Evolutionary conservation across 2,888 invertebrate species (phyloP), one percentile per base, ranked within the genome.

Genomic region (Pseudococcus jackbeardsleyi): DNA sequence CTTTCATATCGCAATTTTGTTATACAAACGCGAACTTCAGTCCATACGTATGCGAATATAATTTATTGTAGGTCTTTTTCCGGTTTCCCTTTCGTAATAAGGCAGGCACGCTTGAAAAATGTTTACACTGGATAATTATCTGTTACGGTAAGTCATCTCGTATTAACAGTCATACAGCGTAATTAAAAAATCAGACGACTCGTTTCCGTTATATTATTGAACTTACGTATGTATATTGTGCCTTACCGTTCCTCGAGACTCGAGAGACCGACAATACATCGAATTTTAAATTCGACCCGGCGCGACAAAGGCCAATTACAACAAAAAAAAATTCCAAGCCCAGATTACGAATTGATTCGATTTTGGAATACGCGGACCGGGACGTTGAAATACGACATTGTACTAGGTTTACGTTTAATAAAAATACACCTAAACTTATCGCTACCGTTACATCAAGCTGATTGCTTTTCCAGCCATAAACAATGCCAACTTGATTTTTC

Each of bases 71-170:
- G 17, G 42, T 46, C 46, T 46, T 42, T 82, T 72, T 72, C 72
- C 79, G 79, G 79, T 46, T 82, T 82, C 79, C 79, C 79, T 82
- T 82, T 82, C 79, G 79, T 82, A 82, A 82, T 82, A 46, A 82
- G 17, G 22, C 11, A 82, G 17, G 46, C 79, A 46, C 72, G 72
- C 72, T 72, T 33, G 72, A 72, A 72, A 72, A 72, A 72, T 72
- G 72, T 72, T 72, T 72, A 17, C 72, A 72, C 33, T 26, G 33
- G 33, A 15, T 72, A 72, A 72, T 72, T 72, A 72, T 72, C 17
- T 33, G 33, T 72, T 72, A 72, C 33, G 72, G 72, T 33, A 72
- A 82, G 22, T 82, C 46, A 82, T 46, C 79, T 42, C 15, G 77
- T 77, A 77, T 77, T 39, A 77, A 77, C 77, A 26, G 42, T 26